phyloP scores from a whole-genome alignment of 2,888 invertebrate species.

The Physocephala rufipes region DNA sequence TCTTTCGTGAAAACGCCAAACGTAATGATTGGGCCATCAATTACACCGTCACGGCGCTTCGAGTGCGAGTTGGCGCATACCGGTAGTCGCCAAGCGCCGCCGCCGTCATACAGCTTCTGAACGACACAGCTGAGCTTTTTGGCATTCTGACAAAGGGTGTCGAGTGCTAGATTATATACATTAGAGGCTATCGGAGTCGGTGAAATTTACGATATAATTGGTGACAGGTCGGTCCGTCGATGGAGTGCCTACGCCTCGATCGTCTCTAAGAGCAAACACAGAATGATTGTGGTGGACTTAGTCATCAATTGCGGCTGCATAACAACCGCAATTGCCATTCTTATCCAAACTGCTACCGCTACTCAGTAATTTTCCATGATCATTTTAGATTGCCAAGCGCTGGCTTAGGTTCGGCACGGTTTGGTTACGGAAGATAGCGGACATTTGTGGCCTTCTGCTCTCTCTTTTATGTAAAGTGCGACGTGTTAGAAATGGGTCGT shows the following conservation, averaged over 20 bases:
- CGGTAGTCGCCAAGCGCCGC: not conserved
- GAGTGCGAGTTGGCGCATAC: conserved; percentile 6
- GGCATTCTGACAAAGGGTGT: conserved; percentile 39
- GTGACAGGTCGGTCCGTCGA: conserved; percentile 52
- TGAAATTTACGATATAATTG: conserved; percentile 63
- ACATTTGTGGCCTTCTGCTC: not conserved
- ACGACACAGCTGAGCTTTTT: conserved; percentile 1
- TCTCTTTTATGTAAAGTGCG: not conserved
- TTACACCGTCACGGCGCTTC: conserved; percentile 13
- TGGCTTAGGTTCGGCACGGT: not conserved
- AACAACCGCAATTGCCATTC: conserved; percentile 8
- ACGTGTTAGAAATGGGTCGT: not conserved
- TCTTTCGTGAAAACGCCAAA: not conserved
- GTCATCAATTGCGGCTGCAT: conserved; percentile 23
- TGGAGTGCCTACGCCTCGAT: too few species aligned
- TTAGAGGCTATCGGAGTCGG: conserved; percentile 55
- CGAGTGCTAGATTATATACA: conserved; percentile 42
- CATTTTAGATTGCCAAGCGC: conserved; percentile 1
- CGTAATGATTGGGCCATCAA: conserved; percentile 23
- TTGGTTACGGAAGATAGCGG: not conserved
- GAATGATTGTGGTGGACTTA: conserved; percentile 6
- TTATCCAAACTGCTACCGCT: conserved; percentile 23
- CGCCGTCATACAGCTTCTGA: not conserved
- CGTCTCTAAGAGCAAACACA: conserved; percentile 10
- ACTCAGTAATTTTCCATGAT: conserved; percentile 24